Evolutionary conservation across 2,113 vertebrate species (phyloP), one percentile per base, ranked within the genome.

Genomic region (Crotophaga sulcirostris): DNA sequence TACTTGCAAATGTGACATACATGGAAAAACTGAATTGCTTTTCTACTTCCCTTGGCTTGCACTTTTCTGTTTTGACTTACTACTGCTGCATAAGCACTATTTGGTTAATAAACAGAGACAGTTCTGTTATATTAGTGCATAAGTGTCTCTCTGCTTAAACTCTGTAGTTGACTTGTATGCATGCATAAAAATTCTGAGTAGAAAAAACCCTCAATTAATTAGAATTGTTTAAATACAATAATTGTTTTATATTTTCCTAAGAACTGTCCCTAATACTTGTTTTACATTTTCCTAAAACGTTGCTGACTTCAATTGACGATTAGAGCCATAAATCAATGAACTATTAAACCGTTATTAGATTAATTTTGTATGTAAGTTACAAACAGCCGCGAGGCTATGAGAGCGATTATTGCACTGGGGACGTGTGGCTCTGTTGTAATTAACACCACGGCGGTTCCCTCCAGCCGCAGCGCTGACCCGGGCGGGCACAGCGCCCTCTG

Each of bases 401-500:
- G 34, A 55, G 31, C 18, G 79, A 28, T 16, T 36, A 23, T 1
- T 9, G n/a, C 49, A 25, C 51, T 42, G 17, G 44, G 16, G 44
- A 45, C 44, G 16, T 16, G 7, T 45, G 44, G 44, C 44, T 14
- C 44, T 14, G 44, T 7, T 15, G 16, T 45, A 17, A 17, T 17
- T 17, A 45, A 45, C 16, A 45, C 7, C 44, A 45, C 17, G 7
- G 7, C 44, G 14, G 44, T 42, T 42, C 40, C 40, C 16, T 28
- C 52, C 49, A 23, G 49, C 49, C 23, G 12, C 23, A 51, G 49
- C 49, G 11, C 23, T 23, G 23, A 25, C 38, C 44, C n/a, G 7
- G 55, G 45, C 19, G 23, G 45, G 14, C 25, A 64, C 64, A 86
- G 67, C 52, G 88, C 96, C 95, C 92, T 77, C 97, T 95, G 87